Evolutionary conservation across 1,140 invertebrate species (phyloP), one percentile per base, ranked within the genome.

Genomic region (Ephestia elutella): DNA sequence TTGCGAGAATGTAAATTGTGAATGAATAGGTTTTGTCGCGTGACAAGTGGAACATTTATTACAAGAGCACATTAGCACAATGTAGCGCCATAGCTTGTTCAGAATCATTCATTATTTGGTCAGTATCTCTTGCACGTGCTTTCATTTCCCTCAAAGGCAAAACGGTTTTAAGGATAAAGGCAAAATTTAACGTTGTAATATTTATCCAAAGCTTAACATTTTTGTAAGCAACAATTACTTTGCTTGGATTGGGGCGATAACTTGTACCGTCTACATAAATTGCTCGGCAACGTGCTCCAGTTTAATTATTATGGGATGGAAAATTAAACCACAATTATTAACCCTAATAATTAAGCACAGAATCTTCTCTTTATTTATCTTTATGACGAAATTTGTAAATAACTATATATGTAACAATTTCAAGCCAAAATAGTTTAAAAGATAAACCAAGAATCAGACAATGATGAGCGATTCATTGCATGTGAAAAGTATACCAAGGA

Each of bases 1-100:
- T 61, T 51, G 15, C 1, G 1, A 38, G 51, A 54, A 54, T 71
- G 65, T 72, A 75, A 80, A 81, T 78, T 71, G 70, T 80, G 70
- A 84, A 82, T 82, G 80, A 80, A 80, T 73, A 73, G 70, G 62
- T 72, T 81, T 80, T 79, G 77, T 82, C 71, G 68, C 66, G 68
- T 80, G 80, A 83, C 83, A 84, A 81, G 75, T 78, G 71, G 63
- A 72, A 65, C 65, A 75, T 58, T 72, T 71, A 60, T 63, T 38
- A 60, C 20, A 51, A 68, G 62, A 60, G 58, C 57, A 49, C 38
- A 64, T 61, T 49, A 61, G 54, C 60, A 65, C 62, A 59, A 61
- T 62, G 53, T 57, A 32, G 58, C 30, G 28, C 57, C 44, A 63
- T 57, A 58, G 51, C 58, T 70, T 32, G 38, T 62, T 51, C 30